Evolutionary conservation across 2,797 vertebrate genomes (phyloP).

Genomic region (Coranthus polyacanthus): DNA sequence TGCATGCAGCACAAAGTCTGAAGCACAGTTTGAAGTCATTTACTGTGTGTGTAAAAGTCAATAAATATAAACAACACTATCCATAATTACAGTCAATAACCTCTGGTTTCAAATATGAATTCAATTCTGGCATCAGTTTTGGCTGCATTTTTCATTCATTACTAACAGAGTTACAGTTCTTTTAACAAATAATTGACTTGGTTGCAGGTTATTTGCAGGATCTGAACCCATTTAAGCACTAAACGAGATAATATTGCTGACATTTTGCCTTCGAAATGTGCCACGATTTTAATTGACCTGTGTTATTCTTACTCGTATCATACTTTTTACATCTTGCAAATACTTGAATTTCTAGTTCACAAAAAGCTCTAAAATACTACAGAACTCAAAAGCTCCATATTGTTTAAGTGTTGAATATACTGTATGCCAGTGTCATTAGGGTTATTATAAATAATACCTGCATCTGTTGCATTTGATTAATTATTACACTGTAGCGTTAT

Average conservation of each 20-base stretch:
- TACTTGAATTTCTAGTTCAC: too few species aligned
- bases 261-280: too few species aligned
- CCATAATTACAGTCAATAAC: background rate
- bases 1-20: conserved; percentile 31
- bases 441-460: too few species aligned
- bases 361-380: too few species aligned
- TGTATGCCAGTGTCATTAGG: too few species aligned
- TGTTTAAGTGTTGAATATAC: too few species aligned
- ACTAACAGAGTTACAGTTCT: background rate
- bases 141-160: background rate
- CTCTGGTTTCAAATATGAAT: background rate
- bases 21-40: conserved; percentile 29
- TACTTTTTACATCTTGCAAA: too few species aligned
- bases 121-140: background rate
- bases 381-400: too few species aligned
- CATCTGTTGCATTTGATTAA: too few species aligned
- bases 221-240: background rate
- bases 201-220: conserved; percentile 1
- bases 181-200: background rate
- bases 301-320: too few species aligned
- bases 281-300: too few species aligned
- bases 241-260: conserved; percentile 8
- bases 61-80: background rate
- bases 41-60: background rate
- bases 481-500: conserved; percentile 40